Conservation (phyloP, 2,888 invertebrate species). For the Sphecodes monilicornis region DNA sequence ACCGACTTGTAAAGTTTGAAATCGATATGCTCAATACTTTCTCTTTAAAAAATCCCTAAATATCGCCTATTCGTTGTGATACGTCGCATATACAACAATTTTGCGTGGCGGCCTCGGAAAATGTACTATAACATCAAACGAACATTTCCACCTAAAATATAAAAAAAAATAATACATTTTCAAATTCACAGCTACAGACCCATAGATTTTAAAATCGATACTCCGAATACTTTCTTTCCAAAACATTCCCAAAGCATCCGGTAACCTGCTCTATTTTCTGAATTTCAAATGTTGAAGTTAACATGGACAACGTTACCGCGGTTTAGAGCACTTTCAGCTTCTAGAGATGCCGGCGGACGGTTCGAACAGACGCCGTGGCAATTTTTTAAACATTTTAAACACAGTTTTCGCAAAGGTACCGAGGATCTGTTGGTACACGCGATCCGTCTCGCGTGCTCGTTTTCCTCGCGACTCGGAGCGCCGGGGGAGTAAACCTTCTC, state of each 20-base stretch:
- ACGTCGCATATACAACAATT: too few species aligned
- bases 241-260: background rate
- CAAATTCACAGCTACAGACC: background rate
- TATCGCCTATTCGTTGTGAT: too few species aligned
- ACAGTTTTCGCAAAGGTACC: background rate
- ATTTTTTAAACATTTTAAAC: conserved; percentile 12
- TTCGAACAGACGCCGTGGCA: background rate
- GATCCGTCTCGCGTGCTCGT: conserved; percentile 28
- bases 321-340: background rate
- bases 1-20: too few species aligned
- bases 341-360: background rate
- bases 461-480: background rate
- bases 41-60: too few species aligned
- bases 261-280: background rate
- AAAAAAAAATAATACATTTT: too few species aligned
- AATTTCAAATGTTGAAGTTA: background rate
- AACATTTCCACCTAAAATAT: too few species aligned
- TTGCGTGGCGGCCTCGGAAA: too few species aligned
- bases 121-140: too few species aligned
- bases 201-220: background rate
- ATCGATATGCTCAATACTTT: too few species aligned
- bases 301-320: background rate
- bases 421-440: background rate
- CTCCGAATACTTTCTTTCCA: background rate
- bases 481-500: conserved; percentile 13